Conservation (phyloP, 2,888 invertebrate species). For the Acholoe squamosa region DNA sequence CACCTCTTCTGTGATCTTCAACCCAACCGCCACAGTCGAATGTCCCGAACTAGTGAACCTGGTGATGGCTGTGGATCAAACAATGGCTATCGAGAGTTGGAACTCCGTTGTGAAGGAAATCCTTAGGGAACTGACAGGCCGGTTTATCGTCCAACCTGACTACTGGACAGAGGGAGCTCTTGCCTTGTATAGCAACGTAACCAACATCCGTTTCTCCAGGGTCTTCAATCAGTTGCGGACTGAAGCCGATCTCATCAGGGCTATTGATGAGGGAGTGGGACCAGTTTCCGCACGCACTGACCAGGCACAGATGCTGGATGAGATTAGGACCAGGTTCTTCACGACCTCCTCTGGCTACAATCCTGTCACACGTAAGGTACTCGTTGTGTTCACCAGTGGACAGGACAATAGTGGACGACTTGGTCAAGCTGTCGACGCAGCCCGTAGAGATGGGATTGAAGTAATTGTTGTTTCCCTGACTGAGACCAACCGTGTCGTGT, state of each 20-base stretch:
- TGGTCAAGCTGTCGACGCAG: background rate
- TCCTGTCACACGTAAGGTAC: background rate
- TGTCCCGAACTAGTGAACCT: slow-evolving; percentile 37
- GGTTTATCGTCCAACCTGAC: slow-evolving; percentile 26
- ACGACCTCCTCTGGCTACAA: background rate
- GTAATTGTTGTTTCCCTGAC: slow-evolving; percentile 13
- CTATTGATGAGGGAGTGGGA: background rate
- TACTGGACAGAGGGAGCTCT: slow-evolving; percentile 23
- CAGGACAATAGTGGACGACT: background rate
- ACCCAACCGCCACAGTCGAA: slow-evolving; percentile 5
- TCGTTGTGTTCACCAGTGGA: slow-evolving; percentile 5
- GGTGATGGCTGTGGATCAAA: slow-evolving; percentile 41
- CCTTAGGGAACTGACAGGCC: background rate
- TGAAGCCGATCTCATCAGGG: background rate
- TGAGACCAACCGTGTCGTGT: background rate
- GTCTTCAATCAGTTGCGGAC: background rate
- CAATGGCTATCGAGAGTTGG: slow-evolving; percentile 52
- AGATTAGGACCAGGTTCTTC: background rate
- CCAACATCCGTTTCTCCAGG: background rate
- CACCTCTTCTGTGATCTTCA: too few species aligned
- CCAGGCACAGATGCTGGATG: slow-evolving; percentile 2
- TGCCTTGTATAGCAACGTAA: background rate
- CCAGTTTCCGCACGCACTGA: background rate
- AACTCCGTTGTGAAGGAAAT: slow-evolving; percentile 10
- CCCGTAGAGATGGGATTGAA: slow-evolving; percentile 18